phyloP scores from a whole-genome alignment of 2,888 invertebrate species.

The Gymnosoma rotundatum region DNA sequence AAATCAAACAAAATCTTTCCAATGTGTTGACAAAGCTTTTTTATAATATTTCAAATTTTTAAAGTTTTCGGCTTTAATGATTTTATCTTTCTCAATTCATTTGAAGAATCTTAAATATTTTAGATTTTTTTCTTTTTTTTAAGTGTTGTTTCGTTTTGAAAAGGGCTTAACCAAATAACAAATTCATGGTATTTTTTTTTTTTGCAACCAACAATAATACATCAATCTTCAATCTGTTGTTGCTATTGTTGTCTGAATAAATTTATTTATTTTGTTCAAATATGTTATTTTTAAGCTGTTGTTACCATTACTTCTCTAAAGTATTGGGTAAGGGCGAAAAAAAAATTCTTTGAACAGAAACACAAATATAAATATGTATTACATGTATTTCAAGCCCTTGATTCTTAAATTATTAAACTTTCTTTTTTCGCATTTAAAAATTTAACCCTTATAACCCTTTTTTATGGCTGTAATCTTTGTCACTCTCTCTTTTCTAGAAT shows the following conservation, averaged over 20 bases:
- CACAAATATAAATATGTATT: no score
- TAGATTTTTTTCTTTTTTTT: neutral
- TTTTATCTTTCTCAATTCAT: neutral
- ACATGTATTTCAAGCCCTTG: no score
- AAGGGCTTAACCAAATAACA: conserved; percentile 16
- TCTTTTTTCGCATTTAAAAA: no score
- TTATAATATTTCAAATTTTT: neutral
- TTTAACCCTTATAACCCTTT: no score
- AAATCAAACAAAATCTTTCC: neutral
- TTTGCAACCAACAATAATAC: conserved; percentile 9
- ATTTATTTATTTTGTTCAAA: conserved; percentile 44
- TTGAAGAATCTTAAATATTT: conserved; percentile 8
- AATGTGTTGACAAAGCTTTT: neutral
- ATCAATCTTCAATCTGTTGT: conserved; percentile 14
- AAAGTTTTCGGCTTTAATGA: neutral
- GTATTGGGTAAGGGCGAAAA: conserved; percentile 27
- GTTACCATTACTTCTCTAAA: conserved; percentile 22
- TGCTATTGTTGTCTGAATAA: conserved; percentile 38
- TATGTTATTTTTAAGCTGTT: conserved; percentile 1
- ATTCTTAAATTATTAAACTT: no score
- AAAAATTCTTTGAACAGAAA: neutral
- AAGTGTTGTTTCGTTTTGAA: neutral
- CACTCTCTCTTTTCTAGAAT: no score
- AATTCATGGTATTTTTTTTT: conserved; percentile 31
- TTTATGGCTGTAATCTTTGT: no score